Conservation (phyloP, 2,113 vertebrate species). For the Andinoacara biseriatus region DNA sequence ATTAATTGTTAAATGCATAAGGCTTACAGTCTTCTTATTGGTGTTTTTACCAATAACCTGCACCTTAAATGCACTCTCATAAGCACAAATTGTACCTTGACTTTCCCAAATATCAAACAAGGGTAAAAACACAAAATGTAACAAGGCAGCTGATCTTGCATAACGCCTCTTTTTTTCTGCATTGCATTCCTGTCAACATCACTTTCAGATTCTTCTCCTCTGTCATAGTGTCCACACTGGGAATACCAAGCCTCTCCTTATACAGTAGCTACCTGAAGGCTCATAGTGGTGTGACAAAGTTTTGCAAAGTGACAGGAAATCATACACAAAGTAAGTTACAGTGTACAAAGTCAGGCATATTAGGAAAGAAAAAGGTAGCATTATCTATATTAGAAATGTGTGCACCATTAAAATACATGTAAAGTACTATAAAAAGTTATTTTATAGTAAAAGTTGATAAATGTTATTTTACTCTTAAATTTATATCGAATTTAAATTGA, state of each 20-base stretch:
- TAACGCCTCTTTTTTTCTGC: background rate
- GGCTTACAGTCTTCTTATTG: background rate
- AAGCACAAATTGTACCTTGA: background rate
- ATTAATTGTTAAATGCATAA: slow-evolving; percentile 39
- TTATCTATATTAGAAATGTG: background rate
- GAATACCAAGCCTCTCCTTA: background rate
- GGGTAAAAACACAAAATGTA: background rate
- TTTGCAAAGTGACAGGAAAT: background rate
- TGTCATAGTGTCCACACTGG: too few species aligned
- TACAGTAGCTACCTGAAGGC: background rate
- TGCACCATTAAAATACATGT: background rate
- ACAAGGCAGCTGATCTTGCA: background rate
- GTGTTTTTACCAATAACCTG: too few species aligned
- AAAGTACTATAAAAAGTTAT: background rate
- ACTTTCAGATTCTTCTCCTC: background rate
- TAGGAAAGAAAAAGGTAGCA: background rate
- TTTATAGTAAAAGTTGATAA: background rate
- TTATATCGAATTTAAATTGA: too few species aligned
- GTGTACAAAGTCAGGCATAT: background rate
- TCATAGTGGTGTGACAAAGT: background rate
- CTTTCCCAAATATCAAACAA: background rate
- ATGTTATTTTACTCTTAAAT: background rate
- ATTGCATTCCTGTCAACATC: background rate
- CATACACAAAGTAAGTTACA: background rate
- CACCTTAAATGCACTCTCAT: background rate